A percentile compares a stretch with the other conserved stretches of the same genome.
Evolutionary conservation across 2,797 vertebrate species (phyloP).

Genomic region (Cyprinodon diabolis): DNA sequence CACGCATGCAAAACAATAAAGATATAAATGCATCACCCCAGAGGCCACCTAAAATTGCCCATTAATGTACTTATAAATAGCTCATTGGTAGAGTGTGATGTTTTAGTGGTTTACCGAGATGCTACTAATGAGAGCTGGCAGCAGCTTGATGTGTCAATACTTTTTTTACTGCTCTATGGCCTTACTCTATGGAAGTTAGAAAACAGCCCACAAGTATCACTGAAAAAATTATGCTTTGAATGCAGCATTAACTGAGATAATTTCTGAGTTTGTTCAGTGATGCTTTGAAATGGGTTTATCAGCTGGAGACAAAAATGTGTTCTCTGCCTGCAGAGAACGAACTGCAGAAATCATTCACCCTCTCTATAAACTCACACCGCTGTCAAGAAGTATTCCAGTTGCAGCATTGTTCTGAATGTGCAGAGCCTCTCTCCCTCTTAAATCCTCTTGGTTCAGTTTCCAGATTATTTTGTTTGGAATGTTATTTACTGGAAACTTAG

Average conservation of each 20-base stretch:
- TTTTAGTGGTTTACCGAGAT: constrained; percentile 41
- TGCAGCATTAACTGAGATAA: constrained; percentile 24
- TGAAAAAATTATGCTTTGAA: constrained; percentile 35
- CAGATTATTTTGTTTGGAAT: too few relatives aligned
- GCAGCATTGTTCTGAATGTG: too few relatives aligned
- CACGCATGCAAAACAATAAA: constrained; percentile 26
- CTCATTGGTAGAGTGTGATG: constrained; percentile 34
- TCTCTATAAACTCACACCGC: constrained; percentile 2
- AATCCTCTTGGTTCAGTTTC: too few relatives aligned
- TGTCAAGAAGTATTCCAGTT: constrained; percentile 1
- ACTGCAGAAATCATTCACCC: constrained; percentile 18
- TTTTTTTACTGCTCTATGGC: constrained; percentile 41
- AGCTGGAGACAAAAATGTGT: constrained; percentile 41
- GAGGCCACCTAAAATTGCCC: constrained; percentile 37
- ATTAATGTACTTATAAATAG: constrained; percentile 44
- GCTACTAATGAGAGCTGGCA: constrained; percentile 51
- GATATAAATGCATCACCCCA: constrained; percentile 27
- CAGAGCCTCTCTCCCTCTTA: too few relatives aligned
- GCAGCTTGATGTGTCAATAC: constrained; percentile 29
- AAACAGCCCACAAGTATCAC: constrained; percentile 27
- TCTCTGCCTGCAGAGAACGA: constrained; percentile 27
- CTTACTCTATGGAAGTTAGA: constrained; percentile 27
- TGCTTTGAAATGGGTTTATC: constrained; percentile 41
- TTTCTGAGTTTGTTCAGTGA: constrained; percentile 33
- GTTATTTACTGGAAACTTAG: too few relatives aligned